These are phyloP conservation scores for Lutjanus erythropterus DNA, from an alignment of 2,113 vertebrate species.

Conservation along the genomic window DNA sequence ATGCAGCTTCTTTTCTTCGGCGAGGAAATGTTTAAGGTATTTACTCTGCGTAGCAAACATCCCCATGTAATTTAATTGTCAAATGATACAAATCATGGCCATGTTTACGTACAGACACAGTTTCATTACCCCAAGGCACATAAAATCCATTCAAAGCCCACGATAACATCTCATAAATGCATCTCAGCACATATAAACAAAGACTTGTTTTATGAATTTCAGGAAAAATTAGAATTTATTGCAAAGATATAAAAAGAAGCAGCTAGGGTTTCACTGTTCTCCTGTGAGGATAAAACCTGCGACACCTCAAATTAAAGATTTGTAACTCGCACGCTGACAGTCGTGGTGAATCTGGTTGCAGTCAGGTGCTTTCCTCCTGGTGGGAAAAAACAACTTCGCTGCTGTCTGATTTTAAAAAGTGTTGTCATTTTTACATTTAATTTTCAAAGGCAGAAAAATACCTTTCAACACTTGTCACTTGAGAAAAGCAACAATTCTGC, in stretches of 20 bases:
- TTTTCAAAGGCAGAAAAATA: conserved; percentile 66
- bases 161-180: conserved; percentile 37
- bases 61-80: conserved; percentile 69
- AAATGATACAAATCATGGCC: conserved; percentile 58
- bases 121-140: conserved; percentile 45
- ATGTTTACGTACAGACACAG: conserved; percentile 28
- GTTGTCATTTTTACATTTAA: conserved; percentile 64
- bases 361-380: conserved; percentile 58
- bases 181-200: conserved; percentile 22
- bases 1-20: conserved; percentile 80
- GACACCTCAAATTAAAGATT: conserved; percentile 29
- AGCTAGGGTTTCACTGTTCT: neutral
- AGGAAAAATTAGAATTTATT: conserved; percentile 11
- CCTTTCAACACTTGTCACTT: conserved; percentile 78
- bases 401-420: conserved; percentile 57
- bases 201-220: conserved; percentile 30
- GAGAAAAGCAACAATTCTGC: conserved; percentile 58
- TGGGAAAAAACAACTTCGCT: conserved; percentile 7
- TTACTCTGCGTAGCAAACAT: conserved; percentile 31
- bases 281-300: conserved; percentile 21
- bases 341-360: conserved; percentile 1
- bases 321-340: conserved; percentile 11
- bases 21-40: conserved; percentile 50
- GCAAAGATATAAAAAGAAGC: conserved; percentile 7
- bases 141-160: conserved; percentile 47